Base-by-base conservation (phyloP, 2,797 vertebrate species). In the Chaunax sp. region DNA sequence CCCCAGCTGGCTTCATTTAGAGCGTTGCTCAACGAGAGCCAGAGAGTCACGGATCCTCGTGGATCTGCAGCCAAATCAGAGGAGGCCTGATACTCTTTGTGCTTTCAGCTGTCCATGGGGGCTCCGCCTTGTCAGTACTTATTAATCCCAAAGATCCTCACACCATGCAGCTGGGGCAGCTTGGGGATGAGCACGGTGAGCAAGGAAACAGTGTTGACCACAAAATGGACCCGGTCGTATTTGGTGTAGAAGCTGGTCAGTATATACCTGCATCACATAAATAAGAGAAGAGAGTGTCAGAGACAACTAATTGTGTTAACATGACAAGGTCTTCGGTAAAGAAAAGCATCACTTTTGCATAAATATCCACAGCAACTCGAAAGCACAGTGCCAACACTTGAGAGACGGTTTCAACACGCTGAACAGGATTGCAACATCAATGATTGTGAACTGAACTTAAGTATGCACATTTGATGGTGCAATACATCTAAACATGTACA, bases 161-260 rank as follows among this genome's bases (percentile, higher is more conserved):
- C 97, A 2, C 97, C 97, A 0, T 98, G 97, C 67, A 98, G 90
- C 93, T 98, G 97, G n/a, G 97, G 97, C 83, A 98, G 93, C 84
- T 98, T 99, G 85, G 97, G 97, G 83, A 99, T 98, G 80, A 99
- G 95, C 35, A 98, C 97, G 0, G 92, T 94, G 81, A 95, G 93
- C 84, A 95, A 67, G 63, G 97, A 98, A 75, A 97, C 93, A 0
- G 97, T 99, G 94, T 99, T 99, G 92, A 99, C 95, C 82, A 98
- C 77, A 76, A 99, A 99, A 88, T 98, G 97, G 78, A 92, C 80
- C 79, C 94, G 91, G 83, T 98, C 97, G 0, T 99, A 99, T 91
- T 98, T 98, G 59, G 97, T 99, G 92, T 99, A 99, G 93, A 99
- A 99, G 94, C 97, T 99, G 92, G 97, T 98, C 73, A 99, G 94